phyloP scores from a whole-genome alignment of 1,140 invertebrate genomes.

The Cylas formicarius region DNA sequence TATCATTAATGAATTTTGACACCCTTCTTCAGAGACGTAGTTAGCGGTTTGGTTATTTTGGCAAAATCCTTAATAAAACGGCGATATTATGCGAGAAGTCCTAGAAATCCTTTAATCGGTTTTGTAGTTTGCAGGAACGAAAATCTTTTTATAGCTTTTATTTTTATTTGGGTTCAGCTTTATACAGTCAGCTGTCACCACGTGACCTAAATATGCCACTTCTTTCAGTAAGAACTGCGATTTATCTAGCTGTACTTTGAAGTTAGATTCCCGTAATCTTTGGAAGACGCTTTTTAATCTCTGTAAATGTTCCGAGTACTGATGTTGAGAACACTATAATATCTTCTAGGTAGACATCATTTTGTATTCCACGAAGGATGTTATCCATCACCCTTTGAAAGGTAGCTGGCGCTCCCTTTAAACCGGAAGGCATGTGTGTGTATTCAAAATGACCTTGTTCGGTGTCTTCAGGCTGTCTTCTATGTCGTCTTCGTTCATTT shows the following conservation, averaged over 20 bases:
- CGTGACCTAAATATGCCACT: constrained; percentile 39
- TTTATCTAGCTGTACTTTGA: constrained; percentile 30
- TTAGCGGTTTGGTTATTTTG: constrained; percentile 18
- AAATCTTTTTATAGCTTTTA: constrained; percentile 24
- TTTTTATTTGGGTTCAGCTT: constrained; percentile 22
- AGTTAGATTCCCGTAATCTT: constrained; percentile 16
- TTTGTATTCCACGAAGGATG: constrained; percentile 34
- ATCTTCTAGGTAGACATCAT: constrained; percentile 31
- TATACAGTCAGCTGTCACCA: constrained; percentile 26
- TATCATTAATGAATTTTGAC: constrained; percentile 17
- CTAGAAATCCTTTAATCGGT: constrained; percentile 24
- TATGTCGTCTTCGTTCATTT: constrained; percentile 17
- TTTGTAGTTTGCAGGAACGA: constrained; percentile 20
- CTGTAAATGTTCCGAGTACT: constrained; percentile 14
- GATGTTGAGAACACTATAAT: constrained; percentile 26
- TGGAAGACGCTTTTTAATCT: constrained; percentile 11
- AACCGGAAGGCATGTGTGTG: constrained; percentile 31
- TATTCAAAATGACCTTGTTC: constrained; percentile 36
- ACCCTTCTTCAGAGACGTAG: constrained; percentile 22
- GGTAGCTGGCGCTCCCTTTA: constrained; percentile 16
- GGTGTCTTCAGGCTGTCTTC: constrained; percentile 25
- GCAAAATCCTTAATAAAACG: constrained; percentile 21
- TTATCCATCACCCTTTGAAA: constrained; percentile 28
- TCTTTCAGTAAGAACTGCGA: constrained; percentile 31
- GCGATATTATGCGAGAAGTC: constrained; percentile 18